Evolutionary conservation across 2,113 vertebrate genomes (phyloP).

Genomic region (Siphamia tubifer): DNA sequence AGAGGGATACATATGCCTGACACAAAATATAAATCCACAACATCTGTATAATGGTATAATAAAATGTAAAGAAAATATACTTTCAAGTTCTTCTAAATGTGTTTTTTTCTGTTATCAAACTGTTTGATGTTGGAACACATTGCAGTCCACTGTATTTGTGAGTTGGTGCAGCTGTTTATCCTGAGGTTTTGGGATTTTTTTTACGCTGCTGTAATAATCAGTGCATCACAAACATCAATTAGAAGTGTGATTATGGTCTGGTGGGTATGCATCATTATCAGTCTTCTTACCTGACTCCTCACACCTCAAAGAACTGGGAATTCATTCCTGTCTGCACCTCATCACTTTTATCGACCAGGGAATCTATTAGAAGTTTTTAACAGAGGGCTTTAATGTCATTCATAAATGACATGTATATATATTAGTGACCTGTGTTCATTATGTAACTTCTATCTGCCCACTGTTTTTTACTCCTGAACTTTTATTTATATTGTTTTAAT

Average conservation of each 20-base stretch:
- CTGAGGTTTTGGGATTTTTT: not conserved
- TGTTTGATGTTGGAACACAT: no score
- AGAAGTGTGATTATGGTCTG: conserved; percentile 11
- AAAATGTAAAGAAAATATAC: no score
- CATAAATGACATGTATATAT: not conserved
- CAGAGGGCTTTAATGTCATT: not conserved
- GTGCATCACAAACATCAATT: not conserved
- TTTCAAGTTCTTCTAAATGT: no score
- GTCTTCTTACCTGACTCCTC: not conserved
- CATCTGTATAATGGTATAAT: no score
- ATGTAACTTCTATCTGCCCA: no score
- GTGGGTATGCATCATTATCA: not conserved
- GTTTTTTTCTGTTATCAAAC: no score
- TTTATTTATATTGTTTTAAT: no score
- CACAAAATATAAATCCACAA: no score
- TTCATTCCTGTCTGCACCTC: not conserved
- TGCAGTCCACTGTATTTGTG: no score
- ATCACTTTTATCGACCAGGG: not conserved
- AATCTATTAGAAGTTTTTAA: not conserved
- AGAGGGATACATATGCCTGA: no score
- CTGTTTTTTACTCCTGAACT: no score
- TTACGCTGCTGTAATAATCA: not conserved
- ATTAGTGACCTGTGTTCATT: not conserved
- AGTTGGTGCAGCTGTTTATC: no score
- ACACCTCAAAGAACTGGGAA: conserved; percentile 8